phyloP scores from a whole-genome alignment of 92 coral and sea anemone species.

The Epizoanthus illoricatus region DNA sequence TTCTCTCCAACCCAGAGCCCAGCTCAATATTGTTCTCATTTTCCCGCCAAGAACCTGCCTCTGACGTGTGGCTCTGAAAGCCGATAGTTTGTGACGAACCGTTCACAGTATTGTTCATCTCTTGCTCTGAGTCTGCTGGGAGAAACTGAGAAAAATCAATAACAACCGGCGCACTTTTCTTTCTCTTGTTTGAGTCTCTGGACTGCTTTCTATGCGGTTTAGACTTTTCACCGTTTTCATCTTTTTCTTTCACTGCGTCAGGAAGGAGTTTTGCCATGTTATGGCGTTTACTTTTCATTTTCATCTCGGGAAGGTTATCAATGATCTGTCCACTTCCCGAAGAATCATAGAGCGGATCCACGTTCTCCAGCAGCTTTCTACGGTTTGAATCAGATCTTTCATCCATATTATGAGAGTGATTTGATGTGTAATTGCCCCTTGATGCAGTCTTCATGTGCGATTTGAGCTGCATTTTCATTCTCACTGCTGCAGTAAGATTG shows the following conservation, averaged over 20 bases:
- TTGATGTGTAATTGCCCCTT: neutral
- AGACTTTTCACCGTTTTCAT: slow-evolving; percentile 7
- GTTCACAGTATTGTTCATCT: neutral
- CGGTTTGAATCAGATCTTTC: neutral
- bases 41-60: neutral
- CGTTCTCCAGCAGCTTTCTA: neutral
- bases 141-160: slow-evolving; percentile 34
- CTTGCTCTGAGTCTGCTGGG: neutral
- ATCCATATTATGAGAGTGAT: neutral
- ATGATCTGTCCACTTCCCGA: slow-evolving; percentile 28
- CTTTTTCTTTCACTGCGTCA: slow-evolving; percentile 9
- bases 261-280: slow-evolving; percentile 22
- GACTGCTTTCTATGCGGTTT: neutral
- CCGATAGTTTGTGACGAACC: slow-evolving; percentile 19
- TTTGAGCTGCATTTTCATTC: neutral
- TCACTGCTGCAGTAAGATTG: neutral
- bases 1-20: slow-evolving; percentile 1
- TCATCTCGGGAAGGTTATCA: slow-evolving; percentile 12
- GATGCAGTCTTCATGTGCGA: neutral
- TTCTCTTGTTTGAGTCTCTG: neutral
- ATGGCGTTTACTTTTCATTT: slow-evolving; percentile 46
- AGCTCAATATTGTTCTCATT: neutral
- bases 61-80: slow-evolving; percentile 9
- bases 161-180: slow-evolving; percentile 23
- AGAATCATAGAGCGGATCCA: neutral